Evolutionary conservation across 2,888 invertebrate species (phyloP), one percentile per base, ranked within the genome.

Genomic region (Synanthedon formicaeformis): DNA sequence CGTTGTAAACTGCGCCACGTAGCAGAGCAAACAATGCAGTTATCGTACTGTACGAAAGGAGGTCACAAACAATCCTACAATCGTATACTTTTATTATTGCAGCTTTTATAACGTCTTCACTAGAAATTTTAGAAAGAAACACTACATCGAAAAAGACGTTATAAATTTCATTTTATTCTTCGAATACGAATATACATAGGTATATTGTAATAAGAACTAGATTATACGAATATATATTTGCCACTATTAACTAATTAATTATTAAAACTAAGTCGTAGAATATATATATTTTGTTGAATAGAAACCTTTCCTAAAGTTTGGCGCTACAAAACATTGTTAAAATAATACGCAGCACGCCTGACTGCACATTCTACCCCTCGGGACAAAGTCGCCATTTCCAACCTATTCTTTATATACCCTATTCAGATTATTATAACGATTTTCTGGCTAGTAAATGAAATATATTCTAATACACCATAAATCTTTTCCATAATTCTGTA

Each of bases 341-440:
- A 69, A 67, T 69, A 71, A 68, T 64, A 62, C 66, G 65, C 67
- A 62, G 34, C 34, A 66, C 67, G 62, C 67, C 67, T 65, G 65
- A 66, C 64, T 58, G 58, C 58, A 58, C 58, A 60, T 60, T 59
- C 58, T 60, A 60, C 58, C 68, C 68, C 67, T 58, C 16, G 58
- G 64, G 68, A 58, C 55, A 55, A 54, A 59, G 58, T 62, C 62
- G 57, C 52, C 64, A 59, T 54, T 58, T 57, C 56, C 57, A 59
- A 64, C 65, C 64, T 66, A 69, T 71, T 64, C 54, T 56, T 64
- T 60, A 62, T 62, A 62, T 62, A 60, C 62, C 59, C 61, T 62
- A 65, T 67, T 67, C 66, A 60, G 67, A 64, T 65, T 64, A 66
- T 65, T 14, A 45, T n/a, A 45, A 45, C 5, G 2, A n/a, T 45